Percentiles rank a stretch among this genome's conserved stretches.
Conservation (phyloP, 2,888 invertebrate genomes). For the Megalurothrips usitatus region DNA sequence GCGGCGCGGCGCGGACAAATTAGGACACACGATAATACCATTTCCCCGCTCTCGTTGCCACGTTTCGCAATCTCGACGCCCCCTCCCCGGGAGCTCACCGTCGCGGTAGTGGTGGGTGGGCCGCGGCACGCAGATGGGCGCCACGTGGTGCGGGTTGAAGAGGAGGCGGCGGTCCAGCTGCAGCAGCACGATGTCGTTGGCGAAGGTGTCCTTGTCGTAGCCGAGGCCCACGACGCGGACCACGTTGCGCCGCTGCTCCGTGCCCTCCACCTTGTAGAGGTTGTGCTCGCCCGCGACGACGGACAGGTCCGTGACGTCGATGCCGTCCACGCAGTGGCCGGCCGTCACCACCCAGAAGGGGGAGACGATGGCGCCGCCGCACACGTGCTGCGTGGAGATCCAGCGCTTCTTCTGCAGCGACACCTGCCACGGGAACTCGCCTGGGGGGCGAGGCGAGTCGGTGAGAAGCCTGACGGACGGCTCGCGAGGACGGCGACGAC, state of each 20-base stretch:
- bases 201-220: conserved; percentile 38
- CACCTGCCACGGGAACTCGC: conserved; percentile 44
- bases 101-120: conserved; percentile 33
- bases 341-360: conserved; percentile 41
- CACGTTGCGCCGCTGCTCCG: conserved; percentile 39
- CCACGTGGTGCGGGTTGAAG: conserved; percentile 41
- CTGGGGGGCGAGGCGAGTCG: conserved; percentile 34
- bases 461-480: no score
- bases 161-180: conserved; percentile 38
- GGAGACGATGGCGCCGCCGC: conserved; percentile 42
- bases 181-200: conserved; percentile 42
- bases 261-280: conserved; percentile 40
- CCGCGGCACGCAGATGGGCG: conserved; percentile 46
- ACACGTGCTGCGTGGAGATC: conserved; percentile 38
- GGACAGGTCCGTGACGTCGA: conserved; percentile 37
- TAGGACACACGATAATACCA: no score
- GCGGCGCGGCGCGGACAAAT: no score
- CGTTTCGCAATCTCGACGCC: no score
- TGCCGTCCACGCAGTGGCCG: conserved; percentile 42
- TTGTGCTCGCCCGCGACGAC: conserved; percentile 44
- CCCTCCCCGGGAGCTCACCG: no score
- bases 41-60: no score
- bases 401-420: conserved; percentile 41
- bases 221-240: conserved; percentile 36
- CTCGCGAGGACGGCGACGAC: neutral